phyloP scores from a whole-genome alignment of 2,888 invertebrate species.

The Agrilus biguttatus region DNA sequence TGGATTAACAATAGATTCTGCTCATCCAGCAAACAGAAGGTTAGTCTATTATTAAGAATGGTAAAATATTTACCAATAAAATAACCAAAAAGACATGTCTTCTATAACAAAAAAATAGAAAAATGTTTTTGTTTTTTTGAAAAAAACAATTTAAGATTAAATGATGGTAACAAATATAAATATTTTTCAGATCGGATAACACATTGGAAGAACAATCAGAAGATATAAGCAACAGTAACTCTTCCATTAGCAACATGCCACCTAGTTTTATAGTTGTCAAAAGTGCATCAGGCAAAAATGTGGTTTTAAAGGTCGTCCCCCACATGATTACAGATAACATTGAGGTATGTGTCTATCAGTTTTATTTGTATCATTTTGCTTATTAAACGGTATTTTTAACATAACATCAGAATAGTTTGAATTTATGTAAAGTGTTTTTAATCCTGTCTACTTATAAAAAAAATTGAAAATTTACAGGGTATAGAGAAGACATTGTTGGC shows the following conservation, averaged over 20 bases:
- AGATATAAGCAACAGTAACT: too few relatives aligned
- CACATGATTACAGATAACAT: conserved; percentile 9
- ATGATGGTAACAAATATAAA: not conserved
- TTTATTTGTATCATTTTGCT: too few relatives aligned
- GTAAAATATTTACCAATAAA: not conserved
- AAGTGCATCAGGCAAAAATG: conserved; percentile 30
- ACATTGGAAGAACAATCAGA: too few relatives aligned
- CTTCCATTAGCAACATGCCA: conserved; percentile 11
- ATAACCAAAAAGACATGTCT: too few relatives aligned
- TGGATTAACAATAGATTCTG: conserved; percentile 23
- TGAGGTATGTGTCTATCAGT: conserved; percentile 1
- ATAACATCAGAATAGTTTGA: too few relatives aligned
- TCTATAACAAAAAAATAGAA: too few relatives aligned
- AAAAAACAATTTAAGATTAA: too few relatives aligned
- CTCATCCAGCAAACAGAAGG: conserved; percentile 23
- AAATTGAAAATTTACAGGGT: not conserved
- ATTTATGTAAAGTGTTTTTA: too few relatives aligned
- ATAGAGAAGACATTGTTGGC: not conserved
- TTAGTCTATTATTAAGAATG: conserved; percentile 8
- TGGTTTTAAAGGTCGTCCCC: conserved; percentile 28
- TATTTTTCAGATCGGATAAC: not conserved
- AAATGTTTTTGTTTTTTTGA: not conserved
- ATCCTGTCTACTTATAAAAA: too few relatives aligned
- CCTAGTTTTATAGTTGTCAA: conserved; percentile 29
- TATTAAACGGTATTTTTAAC: too few relatives aligned